Evolutionary conservation across 2,888 invertebrate species (phyloP).

Genomic region (Phaonia tiefii): DNA sequence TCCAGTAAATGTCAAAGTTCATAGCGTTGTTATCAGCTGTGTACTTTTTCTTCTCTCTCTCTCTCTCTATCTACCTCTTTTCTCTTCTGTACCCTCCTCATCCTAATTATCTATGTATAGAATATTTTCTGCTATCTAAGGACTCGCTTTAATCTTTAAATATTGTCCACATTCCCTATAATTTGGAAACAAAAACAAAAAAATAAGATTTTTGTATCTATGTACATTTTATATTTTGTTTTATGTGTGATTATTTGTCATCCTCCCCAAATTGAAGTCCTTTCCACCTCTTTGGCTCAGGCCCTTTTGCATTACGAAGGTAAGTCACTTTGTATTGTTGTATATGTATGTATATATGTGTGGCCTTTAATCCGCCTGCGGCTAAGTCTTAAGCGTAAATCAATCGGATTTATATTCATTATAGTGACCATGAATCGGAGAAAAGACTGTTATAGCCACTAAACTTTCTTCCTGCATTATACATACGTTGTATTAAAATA

Average conservation of each 20-base stretch:
- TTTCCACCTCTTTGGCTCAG: not conserved
- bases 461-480: too few relatives aligned
- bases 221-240: slow-evolving; percentile 11
- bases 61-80: not conserved
- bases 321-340: slow-evolving; percentile 24
- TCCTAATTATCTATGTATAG: not conserved
- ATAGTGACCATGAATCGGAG: slow-evolving; percentile 25
- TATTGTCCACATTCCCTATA: too few relatives aligned
- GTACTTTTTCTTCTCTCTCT: slow-evolving; percentile 20
- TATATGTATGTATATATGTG: slow-evolving; percentile 11
- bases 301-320: slow-evolving; percentile 5
- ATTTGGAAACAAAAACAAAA: too few relatives aligned
- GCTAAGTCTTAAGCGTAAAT: too few relatives aligned
- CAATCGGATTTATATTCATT: slow-evolving; percentile 53
- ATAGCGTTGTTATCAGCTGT: slow-evolving; percentile 43
- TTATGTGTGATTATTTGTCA: slow-evolving; percentile 12
- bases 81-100: not conserved
- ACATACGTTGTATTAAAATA: too few relatives aligned
- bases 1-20: slow-evolving; percentile 58
- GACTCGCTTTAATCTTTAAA: too few relatives aligned
- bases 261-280: not conserved
- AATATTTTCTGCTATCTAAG: slow-evolving; percentile 2
- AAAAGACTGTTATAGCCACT: too few relatives aligned
- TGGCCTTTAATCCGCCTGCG: slow-evolving; percentile 45
- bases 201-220: not conserved